These are phyloP conservation scores for Erythrolamprus reginae DNA, from an alignment of 2,113 vertebrate genomes.

Conservation along the genomic window DNA sequence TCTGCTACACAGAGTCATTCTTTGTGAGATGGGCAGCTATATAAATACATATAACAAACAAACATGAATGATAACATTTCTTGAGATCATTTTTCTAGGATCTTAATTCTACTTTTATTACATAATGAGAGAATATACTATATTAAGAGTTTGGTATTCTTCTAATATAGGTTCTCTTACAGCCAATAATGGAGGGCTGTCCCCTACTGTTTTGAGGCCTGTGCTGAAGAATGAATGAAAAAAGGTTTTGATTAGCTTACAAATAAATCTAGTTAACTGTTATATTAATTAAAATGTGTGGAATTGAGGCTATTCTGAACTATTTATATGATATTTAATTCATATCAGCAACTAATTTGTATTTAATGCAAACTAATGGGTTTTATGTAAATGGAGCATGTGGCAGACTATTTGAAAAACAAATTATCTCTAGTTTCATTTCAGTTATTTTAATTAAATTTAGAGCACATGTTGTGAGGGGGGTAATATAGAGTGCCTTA, in stretches of 20 bases:
- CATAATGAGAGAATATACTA: slow-evolving; percentile 17
- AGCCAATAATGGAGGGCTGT: slow-evolving; percentile 18
- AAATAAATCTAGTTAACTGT: slow-evolving; percentile 73
- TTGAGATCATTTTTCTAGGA: neutral
- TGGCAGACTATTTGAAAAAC: slow-evolving; percentile 82
- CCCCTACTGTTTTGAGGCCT: slow-evolving; percentile 34
- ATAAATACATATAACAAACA: neutral
- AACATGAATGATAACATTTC: neutral
- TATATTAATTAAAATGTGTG: slow-evolving; percentile 73
- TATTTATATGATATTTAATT: slow-evolving; percentile 80
- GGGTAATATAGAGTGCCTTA: slow-evolving; percentile 61
- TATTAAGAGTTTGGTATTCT: neutral
- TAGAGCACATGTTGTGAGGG: slow-evolving; percentile 59
- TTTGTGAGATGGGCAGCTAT: neutral
- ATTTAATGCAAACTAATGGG: slow-evolving; percentile 81
- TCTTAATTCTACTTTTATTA: neutral
- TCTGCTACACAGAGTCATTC: neutral
- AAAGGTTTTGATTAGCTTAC: slow-evolving; percentile 69
- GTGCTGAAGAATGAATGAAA: slow-evolving; percentile 60
- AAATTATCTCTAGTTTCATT: slow-evolving; percentile 82
- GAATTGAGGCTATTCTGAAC: slow-evolving; percentile 67
- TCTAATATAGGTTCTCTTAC: slow-evolving; percentile 16
- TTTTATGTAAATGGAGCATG: slow-evolving; percentile 83
- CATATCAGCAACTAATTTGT: slow-evolving; percentile 80
- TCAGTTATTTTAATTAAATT: slow-evolving; percentile 85